Percentiles rank a stretch among this genome's conserved stretches.
phyloP scores from a whole-genome alignment of 1,140 invertebrate species.

The Cyphomyrmex costatus region DNA sequence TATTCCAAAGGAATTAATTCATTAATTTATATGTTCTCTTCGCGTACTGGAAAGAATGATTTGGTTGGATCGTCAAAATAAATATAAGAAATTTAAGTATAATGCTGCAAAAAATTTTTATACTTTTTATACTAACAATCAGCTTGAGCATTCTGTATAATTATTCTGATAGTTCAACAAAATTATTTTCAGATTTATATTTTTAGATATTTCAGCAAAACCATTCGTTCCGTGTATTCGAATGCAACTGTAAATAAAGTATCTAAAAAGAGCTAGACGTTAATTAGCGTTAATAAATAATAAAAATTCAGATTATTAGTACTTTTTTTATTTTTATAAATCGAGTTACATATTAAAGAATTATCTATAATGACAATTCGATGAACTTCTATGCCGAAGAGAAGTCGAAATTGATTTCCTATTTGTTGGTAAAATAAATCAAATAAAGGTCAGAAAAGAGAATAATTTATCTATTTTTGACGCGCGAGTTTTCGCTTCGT shows the following conservation, averaged over 20 bases:
- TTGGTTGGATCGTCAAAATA: no score
- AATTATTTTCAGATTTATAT: no score
- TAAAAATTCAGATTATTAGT: neutral
- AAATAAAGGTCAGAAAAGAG: neutral
- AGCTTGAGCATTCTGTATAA: no score
- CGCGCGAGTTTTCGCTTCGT: conserved; percentile 4
- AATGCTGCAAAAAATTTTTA: no score
- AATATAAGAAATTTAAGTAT: no score
- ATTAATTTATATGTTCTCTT: neutral
- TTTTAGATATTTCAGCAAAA: no score
- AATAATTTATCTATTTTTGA: conserved; percentile 28
- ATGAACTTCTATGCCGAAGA: neutral
- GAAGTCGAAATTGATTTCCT: conserved; percentile 4
- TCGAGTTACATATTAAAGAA: neutral
- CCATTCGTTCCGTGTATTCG: neutral
- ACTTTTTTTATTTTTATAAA: neutral
- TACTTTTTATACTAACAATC: no score
- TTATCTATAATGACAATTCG: neutral
- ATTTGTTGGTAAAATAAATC: neutral
- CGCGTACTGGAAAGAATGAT: neutral
- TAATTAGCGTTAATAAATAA: neutral
- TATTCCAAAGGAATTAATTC: neutral
- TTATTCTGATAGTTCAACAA: no score
- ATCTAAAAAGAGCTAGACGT: neutral
- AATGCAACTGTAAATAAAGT: neutral